A percentile compares a stretch with the other conserved stretches of the same genome.
Evolutionary conservation across 2,888 invertebrate species (phyloP).

Genomic region (Sialis fuliginosa): DNA sequence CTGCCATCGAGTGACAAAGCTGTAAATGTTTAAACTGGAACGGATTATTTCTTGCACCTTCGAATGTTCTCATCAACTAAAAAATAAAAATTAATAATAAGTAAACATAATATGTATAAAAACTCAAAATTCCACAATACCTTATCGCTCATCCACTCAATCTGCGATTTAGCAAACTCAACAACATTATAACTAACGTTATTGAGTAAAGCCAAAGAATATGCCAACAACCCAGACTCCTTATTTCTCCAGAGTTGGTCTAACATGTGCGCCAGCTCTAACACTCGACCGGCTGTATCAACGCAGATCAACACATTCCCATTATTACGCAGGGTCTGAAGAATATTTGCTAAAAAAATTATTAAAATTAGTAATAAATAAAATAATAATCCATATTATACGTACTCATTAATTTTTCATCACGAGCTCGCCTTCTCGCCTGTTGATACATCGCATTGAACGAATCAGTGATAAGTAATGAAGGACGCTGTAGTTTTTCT

Average conservation of each 20-base stretch:
- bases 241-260: slow-evolving; percentile 89
- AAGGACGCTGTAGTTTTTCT: slow-evolving; percentile 78
- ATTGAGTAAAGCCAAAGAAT: slow-evolving; percentile 82
- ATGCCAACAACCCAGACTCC: slow-evolving; percentile 88
- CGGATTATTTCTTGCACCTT: slow-evolving; percentile 83
- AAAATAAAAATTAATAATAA: background rate
- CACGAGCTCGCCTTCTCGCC: slow-evolving; percentile 71
- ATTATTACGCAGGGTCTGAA: slow-evolving; percentile 81
- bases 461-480: slow-evolving; percentile 86
- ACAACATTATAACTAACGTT: slow-evolving; percentile 97
- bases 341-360: slow-evolving; percentile 57
- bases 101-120: background rate
- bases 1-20: slow-evolving; percentile 80
- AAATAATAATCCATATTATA: slow-evolving; percentile 9
- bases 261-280: slow-evolving; percentile 92
- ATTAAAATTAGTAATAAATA: slow-evolving; percentile 1
- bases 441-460: slow-evolving; percentile 91
- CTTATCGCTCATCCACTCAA: slow-evolving; percentile 99
- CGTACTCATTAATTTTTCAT: slow-evolving; percentile 91
- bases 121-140: background rate
- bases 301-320: slow-evolving; percentile 93
- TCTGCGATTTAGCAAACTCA: slow-evolving; percentile 96
- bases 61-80: slow-evolving; percentile 70
- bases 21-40: slow-evolving; percentile 90
- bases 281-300: slow-evolving; percentile 90